Base-by-base conservation (phyloP, 1,140 invertebrate species). In the Drosophila kohkoa region DNA sequence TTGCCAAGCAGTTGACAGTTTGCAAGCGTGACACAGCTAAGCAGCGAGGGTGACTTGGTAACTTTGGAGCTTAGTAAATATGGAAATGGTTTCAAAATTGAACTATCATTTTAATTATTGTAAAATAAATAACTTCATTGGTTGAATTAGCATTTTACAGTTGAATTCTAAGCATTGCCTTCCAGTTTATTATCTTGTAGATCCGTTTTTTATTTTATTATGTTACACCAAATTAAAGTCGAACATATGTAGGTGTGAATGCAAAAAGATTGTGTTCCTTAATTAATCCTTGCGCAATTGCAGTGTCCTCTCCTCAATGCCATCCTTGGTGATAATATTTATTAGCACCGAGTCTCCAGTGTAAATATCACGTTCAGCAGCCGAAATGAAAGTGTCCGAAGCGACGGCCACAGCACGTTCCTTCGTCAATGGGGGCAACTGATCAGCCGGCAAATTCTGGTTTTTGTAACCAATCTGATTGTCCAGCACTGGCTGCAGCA, bases 361-460 rank as follows among this genome's bases (percentile, higher is more conserved):
- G 85, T 98, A 97, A 78, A 99, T 99, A 92, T 99, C 98, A 92
- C 99, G 95, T 92, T 99, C 99, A 63, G 98, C 97, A 41, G 98
- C 98, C 62, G 98, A 98, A 73, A 98, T 98, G 90, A 99, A 99
- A 0, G 97, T 96, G 94, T 99, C 99, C 83, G 98, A 99, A 2
- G 99, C 93, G 11, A 99, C 93, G 20, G 94, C 93, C 6, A 98
- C 91, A 4, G 98, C 98, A 79, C 96, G 96, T 51, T 99, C 98
- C 79, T 95, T 92, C 7, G 95, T 95, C 2, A 99, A 85, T 1
- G 94, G 94, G 13, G 92, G 92, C 38, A 93, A 91, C 8, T 94
- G 94, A 1, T 95, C 94, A 88, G 94, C 94, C 77, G 95, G 87
- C 94, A 98, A 96, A 85, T 95, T 93, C 95, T 98, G 97, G 93